Percentiles rank a stretch among this genome's conserved stretches.
Conservation (phyloP, 2,888 invertebrate genomes). For the Tillus elongatus region DNA sequence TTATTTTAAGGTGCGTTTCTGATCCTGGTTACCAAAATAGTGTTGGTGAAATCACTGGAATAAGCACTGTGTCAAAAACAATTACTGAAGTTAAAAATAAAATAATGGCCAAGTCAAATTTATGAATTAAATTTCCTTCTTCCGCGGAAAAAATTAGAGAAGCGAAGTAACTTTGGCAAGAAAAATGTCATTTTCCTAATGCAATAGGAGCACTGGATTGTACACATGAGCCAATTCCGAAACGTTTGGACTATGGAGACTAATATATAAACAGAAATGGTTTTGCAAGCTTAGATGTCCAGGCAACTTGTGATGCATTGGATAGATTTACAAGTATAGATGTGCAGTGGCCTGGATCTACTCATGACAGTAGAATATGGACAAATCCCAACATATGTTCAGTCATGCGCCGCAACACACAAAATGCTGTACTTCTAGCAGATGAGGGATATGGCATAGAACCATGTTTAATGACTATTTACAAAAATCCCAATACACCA, state of each 20-base stretch:
- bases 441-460: slow-evolving; percentile 3
- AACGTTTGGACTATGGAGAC: slow-evolving; percentile 1
- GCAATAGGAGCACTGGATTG: slow-evolving; percentile 3
- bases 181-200: background rate
- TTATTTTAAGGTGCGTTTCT: too few relatives aligned
- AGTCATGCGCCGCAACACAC: slow-evolving; percentile 1
- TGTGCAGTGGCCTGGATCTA: too few relatives aligned
- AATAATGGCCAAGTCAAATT: too few relatives aligned
- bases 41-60: too few relatives aligned
- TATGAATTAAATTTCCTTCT: too few relatives aligned
- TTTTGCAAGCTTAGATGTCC: slow-evolving; percentile 1
- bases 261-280: slow-evolving; percentile 1
- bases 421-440: slow-evolving; percentile 1
- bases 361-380: slow-evolving; percentile 4
- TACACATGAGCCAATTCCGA: slow-evolving; percentile 1
- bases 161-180: slow-evolving; percentile 4
- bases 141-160: too few relatives aligned
- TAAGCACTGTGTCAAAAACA: too few relatives aligned
- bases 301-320: slow-evolving; percentile 4
- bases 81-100: too few relatives aligned
- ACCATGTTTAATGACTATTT: slow-evolving; percentile 3
- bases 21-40: too few relatives aligned
- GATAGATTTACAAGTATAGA: slow-evolving; percentile 3
- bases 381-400: background rate
- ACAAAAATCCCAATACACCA: slow-evolving; percentile 2